Evolutionary conservation across 2,113 vertebrate genomes (phyloP).

Genomic region (Silurus asotus): DNA sequence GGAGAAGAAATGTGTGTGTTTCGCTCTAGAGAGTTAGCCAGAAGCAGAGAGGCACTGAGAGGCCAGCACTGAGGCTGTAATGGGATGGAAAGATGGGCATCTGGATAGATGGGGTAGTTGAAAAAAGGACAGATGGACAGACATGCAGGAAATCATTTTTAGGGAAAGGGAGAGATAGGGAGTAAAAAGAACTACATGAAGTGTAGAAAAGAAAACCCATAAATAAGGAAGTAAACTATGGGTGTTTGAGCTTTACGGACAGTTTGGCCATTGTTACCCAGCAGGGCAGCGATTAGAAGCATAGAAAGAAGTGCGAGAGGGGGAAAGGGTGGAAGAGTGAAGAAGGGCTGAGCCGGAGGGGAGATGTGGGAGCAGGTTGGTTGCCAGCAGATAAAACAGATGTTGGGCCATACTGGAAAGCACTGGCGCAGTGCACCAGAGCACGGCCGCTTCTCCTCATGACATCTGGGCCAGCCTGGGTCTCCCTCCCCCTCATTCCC

Average conservation of each 20-base stretch:
- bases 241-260: not conserved
- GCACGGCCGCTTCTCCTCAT: constrained; percentile 80
- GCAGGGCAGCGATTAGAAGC: constrained; percentile 16
- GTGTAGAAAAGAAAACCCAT: constrained; percentile 27
- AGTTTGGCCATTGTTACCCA: constrained; percentile 2
- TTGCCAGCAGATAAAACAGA: constrained; percentile 93
- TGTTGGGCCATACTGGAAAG: constrained; percentile 92
- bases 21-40: constrained; percentile 67
- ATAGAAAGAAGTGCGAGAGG: constrained; percentile 4
- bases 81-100: constrained; percentile 75
- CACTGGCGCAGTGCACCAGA: constrained; percentile 85
- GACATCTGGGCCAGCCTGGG: constrained; percentile 94
- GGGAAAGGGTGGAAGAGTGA: constrained; percentile 49
- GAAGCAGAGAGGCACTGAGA: constrained; percentile 31
- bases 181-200: constrained; percentile 27
- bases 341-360: constrained; percentile 53
- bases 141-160: constrained; percentile 65
- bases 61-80: constrained; percentile 56
- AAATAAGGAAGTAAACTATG: constrained; percentile 13
- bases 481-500: constrained; percentile 83
- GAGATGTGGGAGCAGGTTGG: constrained; percentile 69
- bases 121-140: constrained; percentile 76
- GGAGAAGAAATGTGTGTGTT: constrained; percentile 59
- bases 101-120: constrained; percentile 71
- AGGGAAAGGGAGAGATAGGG: constrained; percentile 19